Evolutionary conservation across 2,888 invertebrate genomes (phyloP).

Genomic region (Andrena bicolor): DNA sequence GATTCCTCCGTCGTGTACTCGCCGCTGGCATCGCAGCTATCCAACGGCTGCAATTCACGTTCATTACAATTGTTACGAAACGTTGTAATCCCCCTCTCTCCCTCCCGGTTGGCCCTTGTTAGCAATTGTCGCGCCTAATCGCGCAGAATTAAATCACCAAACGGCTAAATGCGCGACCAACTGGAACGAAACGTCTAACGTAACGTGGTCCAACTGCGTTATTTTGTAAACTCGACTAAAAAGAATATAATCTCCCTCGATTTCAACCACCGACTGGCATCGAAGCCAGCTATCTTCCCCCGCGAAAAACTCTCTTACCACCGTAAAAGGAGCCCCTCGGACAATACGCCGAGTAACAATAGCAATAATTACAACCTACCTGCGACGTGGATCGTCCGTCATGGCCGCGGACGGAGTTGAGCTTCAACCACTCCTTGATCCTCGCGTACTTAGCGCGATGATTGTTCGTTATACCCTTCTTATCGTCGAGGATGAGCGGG

Average conservation of each 20-base stretch:
- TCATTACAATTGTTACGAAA: conserved; percentile 59
- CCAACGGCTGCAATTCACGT: conserved; percentile 86
- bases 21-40: conserved; percentile 95
- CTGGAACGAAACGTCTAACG: no score
- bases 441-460: conserved; percentile 88
- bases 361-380: conserved; percentile 69
- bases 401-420: conserved; percentile 83
- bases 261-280: background rate
- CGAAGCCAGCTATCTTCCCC: background rate
- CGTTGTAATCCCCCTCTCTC: conserved; percentile 35
- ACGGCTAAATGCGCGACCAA: no score
- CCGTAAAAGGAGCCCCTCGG: background rate
- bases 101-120: conserved; percentile 35
- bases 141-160: no score
- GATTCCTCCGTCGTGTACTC: conserved; percentile 93
- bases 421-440: conserved; percentile 90
- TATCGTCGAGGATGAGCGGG: conserved; percentile 86
- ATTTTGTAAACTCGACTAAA: background rate
- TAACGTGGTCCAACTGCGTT: no score
- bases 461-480: conserved; percentile 76
- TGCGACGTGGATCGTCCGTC: conserved; percentile 78
- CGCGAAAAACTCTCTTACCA: no score
- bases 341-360: conserved; percentile 5
- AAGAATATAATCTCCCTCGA: background rate
- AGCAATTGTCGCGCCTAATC: conserved; percentile 2